Evolutionary conservation across 2,797 vertebrate genomes (phyloP), one percentile per base, ranked within the genome.

Genomic region (Uromys caudimaculatus): DNA sequence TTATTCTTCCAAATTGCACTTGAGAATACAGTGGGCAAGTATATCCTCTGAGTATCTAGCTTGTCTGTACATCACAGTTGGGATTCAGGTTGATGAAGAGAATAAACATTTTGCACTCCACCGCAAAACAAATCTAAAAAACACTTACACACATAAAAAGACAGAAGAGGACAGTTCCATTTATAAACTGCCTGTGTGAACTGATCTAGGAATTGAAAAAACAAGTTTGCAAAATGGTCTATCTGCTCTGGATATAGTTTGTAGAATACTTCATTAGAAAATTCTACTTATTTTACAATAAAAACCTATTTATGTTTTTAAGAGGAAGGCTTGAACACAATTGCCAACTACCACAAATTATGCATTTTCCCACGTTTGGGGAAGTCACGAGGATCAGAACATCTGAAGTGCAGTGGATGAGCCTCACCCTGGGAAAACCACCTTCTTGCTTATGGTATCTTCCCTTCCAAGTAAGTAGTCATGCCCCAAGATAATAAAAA

Each of bases 181-280:
- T 84, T 89, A 93, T 82, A 92, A 94, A 86, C n/a, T 92, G 91
- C 41, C 21, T 13, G 12, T 50, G 69, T 4, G 83, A 73, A 92
- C 23, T 83, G 35, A 67, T 78, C 77, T 93, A 79, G 29, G 32
- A 95, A 50, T 89, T 97, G 71, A n/a, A 89, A 90, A 95, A 94
- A 86, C 60, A 71, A 82, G 35, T 38, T 96, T 95, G 16, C 35
- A 90, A 90, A 81, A 86, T 85, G 38, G 47, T 73, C 81, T 76
- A 35, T 75, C 6, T 95, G 6, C 19, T 90, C 73, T 84, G 27
- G 44, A 93, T 58, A 62, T 32, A 52, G 93, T 83, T 93, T 93
- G 19, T 75, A 24, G 17, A 81, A 90, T 12, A 60, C 24, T 2
- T 1, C 29, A 29, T 75, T 58, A 90, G 6, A 47, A 77, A 91